phyloP scores from a whole-genome alignment of 2,113 vertebrate species.

The Motacilla alba region DNA sequence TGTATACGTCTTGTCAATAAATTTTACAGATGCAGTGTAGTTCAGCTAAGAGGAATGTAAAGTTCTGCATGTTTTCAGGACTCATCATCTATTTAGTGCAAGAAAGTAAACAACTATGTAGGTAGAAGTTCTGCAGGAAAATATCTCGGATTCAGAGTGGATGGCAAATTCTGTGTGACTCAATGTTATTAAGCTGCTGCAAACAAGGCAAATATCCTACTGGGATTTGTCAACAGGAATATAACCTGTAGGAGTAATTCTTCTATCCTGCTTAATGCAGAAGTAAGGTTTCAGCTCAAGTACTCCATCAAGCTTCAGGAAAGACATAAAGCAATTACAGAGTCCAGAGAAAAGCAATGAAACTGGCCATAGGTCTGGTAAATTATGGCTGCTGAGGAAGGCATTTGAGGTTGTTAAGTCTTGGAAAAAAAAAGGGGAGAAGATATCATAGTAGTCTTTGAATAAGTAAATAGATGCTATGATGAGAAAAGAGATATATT shows the following conservation, averaged over 20 bases:
- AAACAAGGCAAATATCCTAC: conserved; percentile 40
- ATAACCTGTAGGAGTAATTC: conserved; percentile 52
- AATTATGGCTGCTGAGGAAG: not conserved
- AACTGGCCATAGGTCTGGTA: not conserved
- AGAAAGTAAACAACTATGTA: not conserved
- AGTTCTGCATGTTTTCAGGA: not conserved
- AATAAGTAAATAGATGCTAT: not conserved
- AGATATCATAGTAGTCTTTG: not conserved
- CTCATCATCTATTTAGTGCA: not conserved
- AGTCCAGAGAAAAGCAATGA: not conserved
- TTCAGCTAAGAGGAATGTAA: not conserved
- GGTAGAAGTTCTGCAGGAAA: not conserved
- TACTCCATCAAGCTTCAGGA: conserved; percentile 47
- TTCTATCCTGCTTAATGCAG: not conserved
- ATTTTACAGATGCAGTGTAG: not conserved
- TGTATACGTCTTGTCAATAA: not conserved
- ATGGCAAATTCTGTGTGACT: conserved; percentile 48
- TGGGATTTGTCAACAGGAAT: conserved; percentile 36
- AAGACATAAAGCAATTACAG: conserved; percentile 13
- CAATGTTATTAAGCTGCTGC: conserved; percentile 38
- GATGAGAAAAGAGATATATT: not conserved
- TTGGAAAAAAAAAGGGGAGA: not conserved
- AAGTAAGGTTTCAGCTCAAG: conserved; percentile 27
- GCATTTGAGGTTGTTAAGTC: not conserved
- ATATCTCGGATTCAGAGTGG: not conserved